Evolutionary conservation across 2,888 invertebrate species (phyloP), one percentile per base, ranked within the genome.

Genomic region (Rhamnusium bicolor): DNA sequence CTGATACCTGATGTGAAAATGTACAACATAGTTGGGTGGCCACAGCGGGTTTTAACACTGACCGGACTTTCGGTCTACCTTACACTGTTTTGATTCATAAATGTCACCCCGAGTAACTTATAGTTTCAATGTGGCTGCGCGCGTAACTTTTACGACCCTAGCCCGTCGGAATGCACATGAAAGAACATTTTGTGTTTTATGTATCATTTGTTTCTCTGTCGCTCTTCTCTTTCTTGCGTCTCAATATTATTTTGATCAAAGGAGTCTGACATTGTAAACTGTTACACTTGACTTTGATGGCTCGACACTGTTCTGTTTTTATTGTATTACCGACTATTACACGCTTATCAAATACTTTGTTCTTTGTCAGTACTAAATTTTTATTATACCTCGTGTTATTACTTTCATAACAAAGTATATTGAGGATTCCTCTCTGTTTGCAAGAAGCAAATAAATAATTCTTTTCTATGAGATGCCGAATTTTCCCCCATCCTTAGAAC

Each of bases 31-130:
- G 27, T 58, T 58, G 58, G 58, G 58, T 58, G 58, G 58, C 58
- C 58, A 27, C 58, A 32, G 58, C 54, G 14, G 58, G 27, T 32
- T 27, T 32, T 58, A 29, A 14, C 58, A 18, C 29, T 14, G 16
- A 58, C 61, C 61, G 46, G 61, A 61, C 46, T 61, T 61, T 46
- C 46, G 40, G 40, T 21, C 61, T 61, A 61, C 61, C 61, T 61
- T 61, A 21, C 61, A 32, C 46, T 61, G 69, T 75, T 78, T 79
- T 84, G 81, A 86, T 86, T 84, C 85, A 86, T 86, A 86, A 87
- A 87, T 82, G 87, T 87, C 87, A 84, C 83, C 81, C 80, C 72
- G 76, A 74, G 79, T 85, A 85, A 87, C 82, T 85, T 86, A 86
- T 87, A 76, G 86, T 85, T 86, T 84, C 87, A 85, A 84, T 84